A percentile compares a stretch with the other conserved stretches of the same genome.
These are phyloP conservation scores for Danio albolineatus DNA, from an alignment of 2,797 vertebrate genomes.

Conservation along the genomic window DNA sequence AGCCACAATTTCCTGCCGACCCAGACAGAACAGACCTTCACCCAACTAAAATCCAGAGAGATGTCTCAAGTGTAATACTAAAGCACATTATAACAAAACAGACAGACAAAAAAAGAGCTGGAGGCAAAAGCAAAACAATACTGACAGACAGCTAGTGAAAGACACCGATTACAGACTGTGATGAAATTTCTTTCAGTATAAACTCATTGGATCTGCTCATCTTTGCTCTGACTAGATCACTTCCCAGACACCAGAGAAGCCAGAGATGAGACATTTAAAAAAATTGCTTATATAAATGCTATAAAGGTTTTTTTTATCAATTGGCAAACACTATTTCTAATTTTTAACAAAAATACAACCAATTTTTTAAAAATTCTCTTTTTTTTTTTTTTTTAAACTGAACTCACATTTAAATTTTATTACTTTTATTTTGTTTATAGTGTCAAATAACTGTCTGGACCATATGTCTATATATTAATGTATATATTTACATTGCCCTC, in stretches of 20 bases:
- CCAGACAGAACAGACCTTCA: slow-evolving; percentile 6
- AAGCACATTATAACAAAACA: slow-evolving; percentile 64
- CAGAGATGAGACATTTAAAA: neutral
- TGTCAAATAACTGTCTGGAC: too few species aligned
- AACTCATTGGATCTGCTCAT: slow-evolving; percentile 59
- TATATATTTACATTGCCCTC: too few species aligned
- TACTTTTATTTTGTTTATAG: too few species aligned
- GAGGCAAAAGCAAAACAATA: slow-evolving; percentile 40
- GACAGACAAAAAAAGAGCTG: slow-evolving; percentile 50
- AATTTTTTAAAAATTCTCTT: too few species aligned
- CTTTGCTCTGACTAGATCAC: slow-evolving; percentile 28
- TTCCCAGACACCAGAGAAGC: neutral
- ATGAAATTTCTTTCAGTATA: slow-evolving; percentile 66
- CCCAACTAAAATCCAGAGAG: slow-evolving; percentile 17
- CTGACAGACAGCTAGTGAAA: slow-evolving; percentile 36
- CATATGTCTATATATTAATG: too few species aligned
- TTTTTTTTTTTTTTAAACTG: too few species aligned
- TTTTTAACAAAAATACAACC: too few species aligned
- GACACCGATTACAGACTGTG: slow-evolving; percentile 28
- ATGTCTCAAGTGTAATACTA: neutral
- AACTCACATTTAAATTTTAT: too few species aligned
- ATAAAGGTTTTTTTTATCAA: too few species aligned
- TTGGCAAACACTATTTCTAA: too few species aligned
- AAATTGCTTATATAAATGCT: too few species aligned
- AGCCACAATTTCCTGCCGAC: slow-evolving; percentile 16